A percentile compares a stretch with the other conserved stretches of the same genome.
Evolutionary conservation across 2,797 vertebrate genomes (phyloP).

Genomic region (Sebastes miniatus): DNA sequence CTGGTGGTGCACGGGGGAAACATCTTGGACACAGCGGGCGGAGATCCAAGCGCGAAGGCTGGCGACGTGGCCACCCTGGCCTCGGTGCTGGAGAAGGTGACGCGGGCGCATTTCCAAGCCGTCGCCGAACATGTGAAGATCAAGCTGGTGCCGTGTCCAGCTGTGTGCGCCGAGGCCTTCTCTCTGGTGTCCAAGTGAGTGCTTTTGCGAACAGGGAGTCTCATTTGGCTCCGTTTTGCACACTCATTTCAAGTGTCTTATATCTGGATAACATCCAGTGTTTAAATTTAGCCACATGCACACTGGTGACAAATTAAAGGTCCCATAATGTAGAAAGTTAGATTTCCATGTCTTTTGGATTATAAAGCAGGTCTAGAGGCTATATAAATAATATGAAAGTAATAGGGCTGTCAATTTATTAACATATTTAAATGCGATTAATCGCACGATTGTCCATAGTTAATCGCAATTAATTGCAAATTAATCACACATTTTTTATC

Average conservation of each 20-base stretch:
- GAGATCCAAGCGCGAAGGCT: slow-evolving; percentile 88
- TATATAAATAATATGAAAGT: not conserved
- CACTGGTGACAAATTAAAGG: not conserved
- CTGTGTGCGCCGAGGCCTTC: slow-evolving; percentile 95
- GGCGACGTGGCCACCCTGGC: slow-evolving; percentile 90
- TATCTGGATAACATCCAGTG: not conserved
- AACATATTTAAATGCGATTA: too few species aligned
- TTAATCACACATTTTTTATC: too few species aligned
- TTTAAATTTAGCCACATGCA: not conserved
- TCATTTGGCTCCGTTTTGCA: not conserved
- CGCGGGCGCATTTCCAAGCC: slow-evolving; percentile 90
- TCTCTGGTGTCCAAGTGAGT: slow-evolving; percentile 96
- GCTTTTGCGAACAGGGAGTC: not conserved
- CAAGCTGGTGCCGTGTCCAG: slow-evolving; percentile 92
- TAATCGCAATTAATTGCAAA: too few species aligned
- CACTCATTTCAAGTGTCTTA: not conserved
- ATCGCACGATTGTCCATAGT: too few species aligned
- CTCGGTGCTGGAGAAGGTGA: slow-evolving; percentile 94
- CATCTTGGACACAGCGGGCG: slow-evolving; percentile 89
- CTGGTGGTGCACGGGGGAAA: slow-evolving; percentile 95
- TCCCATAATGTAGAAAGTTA: not conserved
- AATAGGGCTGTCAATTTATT: too few species aligned
- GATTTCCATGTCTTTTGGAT: not conserved
- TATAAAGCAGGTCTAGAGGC: not conserved
- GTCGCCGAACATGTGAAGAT: slow-evolving; percentile 91